A percentile compares a stretch with the other conserved stretches of the same genome.
phyloP scores from a whole-genome alignment of 2,888 invertebrate genomes.

The Epinotia demarniana region DNA sequence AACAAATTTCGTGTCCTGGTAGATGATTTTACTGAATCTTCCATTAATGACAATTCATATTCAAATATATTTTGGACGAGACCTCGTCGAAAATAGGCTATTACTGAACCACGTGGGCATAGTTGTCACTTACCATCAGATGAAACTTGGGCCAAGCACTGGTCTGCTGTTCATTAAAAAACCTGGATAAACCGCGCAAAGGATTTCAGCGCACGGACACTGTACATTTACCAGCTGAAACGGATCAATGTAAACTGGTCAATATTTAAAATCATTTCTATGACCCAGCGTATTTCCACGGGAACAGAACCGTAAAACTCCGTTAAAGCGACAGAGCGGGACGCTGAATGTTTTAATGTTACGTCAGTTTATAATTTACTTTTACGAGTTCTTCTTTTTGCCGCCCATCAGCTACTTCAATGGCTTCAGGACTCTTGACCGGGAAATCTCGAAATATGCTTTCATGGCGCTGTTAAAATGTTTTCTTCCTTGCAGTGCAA shows the following conservation, averaged over 20 bases:
- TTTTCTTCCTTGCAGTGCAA: background rate
- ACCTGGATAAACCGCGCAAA: no score
- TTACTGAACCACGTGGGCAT: no score
- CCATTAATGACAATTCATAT: no score
- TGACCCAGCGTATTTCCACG: constrained; percentile 1
- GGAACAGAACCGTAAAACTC: constrained; percentile 20
- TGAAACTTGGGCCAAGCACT: no score
- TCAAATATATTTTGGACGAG: no score
- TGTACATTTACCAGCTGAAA: background rate
- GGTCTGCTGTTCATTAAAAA: no score
- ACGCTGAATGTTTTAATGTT: constrained; percentile 37
- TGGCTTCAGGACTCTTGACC: constrained; percentile 15
- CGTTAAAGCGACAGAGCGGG: constrained; percentile 27
- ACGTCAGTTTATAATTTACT: constrained; percentile 35
- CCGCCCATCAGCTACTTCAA: constrained; percentile 15
- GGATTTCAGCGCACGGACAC: no score
- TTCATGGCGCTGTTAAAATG: background rate
- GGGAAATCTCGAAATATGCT: background rate
- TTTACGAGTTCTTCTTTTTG: constrained; percentile 36
- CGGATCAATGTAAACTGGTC: background rate
- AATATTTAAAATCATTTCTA: background rate
- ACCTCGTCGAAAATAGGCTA: no score
- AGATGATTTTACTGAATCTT: no score
- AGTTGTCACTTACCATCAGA: no score
- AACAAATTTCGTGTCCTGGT: no score